Percentiles rank a stretch among this genome's conserved stretches.
Conservation (phyloP, 2,113 vertebrate genomes). For the Caloenas nicobarica region DNA sequence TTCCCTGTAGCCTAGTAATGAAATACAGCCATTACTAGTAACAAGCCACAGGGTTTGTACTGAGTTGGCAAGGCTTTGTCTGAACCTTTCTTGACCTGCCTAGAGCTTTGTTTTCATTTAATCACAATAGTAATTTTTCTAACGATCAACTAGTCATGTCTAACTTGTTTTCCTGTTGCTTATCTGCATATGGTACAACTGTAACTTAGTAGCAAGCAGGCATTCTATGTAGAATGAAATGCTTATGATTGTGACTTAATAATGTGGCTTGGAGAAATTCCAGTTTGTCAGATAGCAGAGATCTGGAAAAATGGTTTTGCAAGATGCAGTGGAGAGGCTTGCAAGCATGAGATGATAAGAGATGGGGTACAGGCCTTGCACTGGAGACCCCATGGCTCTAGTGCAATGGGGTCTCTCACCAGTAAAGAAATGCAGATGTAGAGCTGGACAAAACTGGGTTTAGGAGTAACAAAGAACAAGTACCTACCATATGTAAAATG, state of each 20-base stretch:
- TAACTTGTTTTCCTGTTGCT: neutral
- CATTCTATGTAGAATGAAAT: neutral
- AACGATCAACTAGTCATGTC: neutral
- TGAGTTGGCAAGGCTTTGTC: neutral
- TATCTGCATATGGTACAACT: neutral
- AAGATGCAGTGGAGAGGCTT: neutral
- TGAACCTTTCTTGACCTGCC: neutral
- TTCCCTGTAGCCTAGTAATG: neutral
- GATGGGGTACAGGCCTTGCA: neutral
- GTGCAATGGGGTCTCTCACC: neutral
- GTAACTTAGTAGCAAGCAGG: neutral
- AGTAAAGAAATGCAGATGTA: neutral
- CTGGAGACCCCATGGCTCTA: neutral
- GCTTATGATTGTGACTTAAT: neutral
- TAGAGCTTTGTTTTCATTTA: neutral
- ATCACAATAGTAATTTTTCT: neutral
- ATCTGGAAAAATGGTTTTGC: neutral
- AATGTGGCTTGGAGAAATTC: neutral
- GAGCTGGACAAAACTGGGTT: neutral
- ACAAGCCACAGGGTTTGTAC: neutral
- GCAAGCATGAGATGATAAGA: neutral
- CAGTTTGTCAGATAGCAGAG: neutral
- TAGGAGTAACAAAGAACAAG: neutral
- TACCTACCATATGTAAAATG: neutral
- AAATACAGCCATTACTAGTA: neutral